A percentile compares a stretch with the other conserved stretches of the same genome.
Conservation (phyloP, 2,113 vertebrate genomes). For the Alectura lathami region DNA sequence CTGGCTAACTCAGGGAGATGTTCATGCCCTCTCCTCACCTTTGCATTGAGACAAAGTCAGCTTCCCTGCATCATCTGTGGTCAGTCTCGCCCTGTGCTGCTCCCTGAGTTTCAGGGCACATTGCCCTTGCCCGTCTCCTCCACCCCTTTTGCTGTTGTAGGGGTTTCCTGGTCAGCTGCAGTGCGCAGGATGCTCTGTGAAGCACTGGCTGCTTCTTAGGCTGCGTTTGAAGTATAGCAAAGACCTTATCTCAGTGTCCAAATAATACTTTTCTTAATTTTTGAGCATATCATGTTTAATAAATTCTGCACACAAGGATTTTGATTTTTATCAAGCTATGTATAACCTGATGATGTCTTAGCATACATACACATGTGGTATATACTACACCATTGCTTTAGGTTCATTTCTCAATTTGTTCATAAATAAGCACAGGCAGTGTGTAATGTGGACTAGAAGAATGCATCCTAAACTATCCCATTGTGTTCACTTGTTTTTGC, state of each 20-base stretch:
- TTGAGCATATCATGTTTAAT: background rate
- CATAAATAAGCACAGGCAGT: background rate
- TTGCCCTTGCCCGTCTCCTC: no score
- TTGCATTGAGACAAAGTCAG: background rate
- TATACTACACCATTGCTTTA: background rate
- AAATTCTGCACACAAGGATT: background rate
- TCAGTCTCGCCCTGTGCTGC: background rate
- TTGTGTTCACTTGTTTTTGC: background rate
- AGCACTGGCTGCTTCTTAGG: background rate
- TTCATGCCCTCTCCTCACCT: background rate
- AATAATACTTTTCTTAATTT: background rate
- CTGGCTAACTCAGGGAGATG: background rate
- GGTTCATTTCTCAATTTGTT: background rate
- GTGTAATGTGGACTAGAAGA: background rate
- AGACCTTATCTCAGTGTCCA: background rate
- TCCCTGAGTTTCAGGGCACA: background rate
- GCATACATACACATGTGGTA: background rate
- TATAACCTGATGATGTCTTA: background rate
- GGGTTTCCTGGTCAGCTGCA: background rate
- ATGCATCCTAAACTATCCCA: background rate
- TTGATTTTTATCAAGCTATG: background rate
- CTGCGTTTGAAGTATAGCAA: background rate
- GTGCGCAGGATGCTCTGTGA: background rate
- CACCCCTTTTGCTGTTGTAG: background rate
- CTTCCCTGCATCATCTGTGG: background rate